Evolutionary conservation across 2,797 vertebrate species (phyloP).

Genomic region (Sparus aurata): DNA sequence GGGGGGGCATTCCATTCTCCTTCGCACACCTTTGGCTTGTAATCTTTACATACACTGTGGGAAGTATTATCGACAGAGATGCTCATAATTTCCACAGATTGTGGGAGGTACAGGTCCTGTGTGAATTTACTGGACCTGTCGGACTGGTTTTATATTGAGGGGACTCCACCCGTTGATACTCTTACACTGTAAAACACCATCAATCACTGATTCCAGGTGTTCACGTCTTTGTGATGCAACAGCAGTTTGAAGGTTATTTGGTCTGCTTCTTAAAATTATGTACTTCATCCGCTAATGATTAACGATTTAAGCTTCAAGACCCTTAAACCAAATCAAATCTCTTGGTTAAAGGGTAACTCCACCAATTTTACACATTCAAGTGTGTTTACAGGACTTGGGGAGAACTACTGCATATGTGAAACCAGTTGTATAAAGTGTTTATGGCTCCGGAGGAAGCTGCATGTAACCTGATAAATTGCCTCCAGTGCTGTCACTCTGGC

Average conservation of each 20-base stretch:
- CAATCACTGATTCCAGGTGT: constrained; percentile 38
- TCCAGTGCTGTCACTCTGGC: too few species aligned
- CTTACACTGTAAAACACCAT: constrained; percentile 33
- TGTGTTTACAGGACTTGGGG: too few species aligned
- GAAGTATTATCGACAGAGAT: constrained; percentile 21
- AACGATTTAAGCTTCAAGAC: constrained; percentile 19
- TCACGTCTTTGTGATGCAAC: constrained; percentile 20
- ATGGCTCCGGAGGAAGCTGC: too few species aligned
- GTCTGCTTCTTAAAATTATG: constrained; percentile 6
- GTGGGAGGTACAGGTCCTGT: constrained; percentile 39
- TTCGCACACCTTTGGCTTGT: constrained; percentile 66
- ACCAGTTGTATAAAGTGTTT: too few species aligned
- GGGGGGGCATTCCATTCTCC: constrained; percentile 66
- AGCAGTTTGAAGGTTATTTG: constrained; percentile 18
- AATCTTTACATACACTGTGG: constrained; percentile 52
- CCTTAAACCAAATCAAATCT: constrained; percentile 1
- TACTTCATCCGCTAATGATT: not conserved
- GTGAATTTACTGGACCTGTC: constrained; percentile 43
- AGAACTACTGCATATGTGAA: too few species aligned
- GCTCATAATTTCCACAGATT: constrained; percentile 38
- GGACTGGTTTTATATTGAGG: constrained; percentile 27
- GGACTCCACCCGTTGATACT: constrained; percentile 31
- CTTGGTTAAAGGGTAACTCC: not conserved
- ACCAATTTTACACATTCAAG: too few species aligned
- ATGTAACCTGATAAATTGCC: too few species aligned